A percentile compares a stretch with the other conserved stretches of the same genome.
Conservation (phyloP, 2,888 invertebrate genomes). For the Eledona agricola region DNA sequence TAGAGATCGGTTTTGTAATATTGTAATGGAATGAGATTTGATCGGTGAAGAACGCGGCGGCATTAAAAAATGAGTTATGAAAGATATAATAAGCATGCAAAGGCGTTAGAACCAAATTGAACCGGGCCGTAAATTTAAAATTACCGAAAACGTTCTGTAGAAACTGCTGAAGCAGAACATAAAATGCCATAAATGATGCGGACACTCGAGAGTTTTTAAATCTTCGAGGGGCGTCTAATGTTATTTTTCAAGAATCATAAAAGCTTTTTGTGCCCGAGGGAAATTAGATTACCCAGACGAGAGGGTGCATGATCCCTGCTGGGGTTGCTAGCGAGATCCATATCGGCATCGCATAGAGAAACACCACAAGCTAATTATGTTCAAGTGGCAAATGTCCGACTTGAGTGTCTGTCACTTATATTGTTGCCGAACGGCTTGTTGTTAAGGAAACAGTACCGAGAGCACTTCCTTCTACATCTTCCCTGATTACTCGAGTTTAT, state of each 20-base stretch:
- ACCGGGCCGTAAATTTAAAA: conserved; percentile 47
- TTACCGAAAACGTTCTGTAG: conserved; percentile 42
- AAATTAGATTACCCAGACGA: conserved; percentile 53
- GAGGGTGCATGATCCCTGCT: conserved; percentile 34
- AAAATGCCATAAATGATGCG: conserved; percentile 51
- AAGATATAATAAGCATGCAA: conserved; percentile 31
- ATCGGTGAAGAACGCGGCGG: conserved; percentile 16
- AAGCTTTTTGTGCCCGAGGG: conserved; percentile 49
- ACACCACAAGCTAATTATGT: conserved; percentile 44
- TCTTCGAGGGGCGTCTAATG: conserved; percentile 46
- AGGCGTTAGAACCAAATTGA: conserved; percentile 45
- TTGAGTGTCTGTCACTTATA: conserved; percentile 43
- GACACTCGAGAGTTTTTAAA: conserved; percentile 50
- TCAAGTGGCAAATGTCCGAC: conserved; percentile 39
- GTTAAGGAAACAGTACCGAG: conserved; percentile 41
- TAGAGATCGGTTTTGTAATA: conserved; percentile 5
- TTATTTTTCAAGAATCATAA: conserved; percentile 48
- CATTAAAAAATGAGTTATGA: conserved; percentile 29
- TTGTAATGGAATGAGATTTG: conserved; percentile 10
- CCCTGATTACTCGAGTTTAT: conserved; percentile 47
- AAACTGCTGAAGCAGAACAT: conserved; percentile 46
- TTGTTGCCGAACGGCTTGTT: conserved; percentile 41
- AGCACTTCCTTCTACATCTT: conserved; percentile 42
- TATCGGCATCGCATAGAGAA: conserved; percentile 29
- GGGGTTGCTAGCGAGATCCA: conserved; percentile 34